Evolutionary conservation across 2,797 vertebrate genomes (phyloP).

Genomic region (Eidolon dupreanum): DNA sequence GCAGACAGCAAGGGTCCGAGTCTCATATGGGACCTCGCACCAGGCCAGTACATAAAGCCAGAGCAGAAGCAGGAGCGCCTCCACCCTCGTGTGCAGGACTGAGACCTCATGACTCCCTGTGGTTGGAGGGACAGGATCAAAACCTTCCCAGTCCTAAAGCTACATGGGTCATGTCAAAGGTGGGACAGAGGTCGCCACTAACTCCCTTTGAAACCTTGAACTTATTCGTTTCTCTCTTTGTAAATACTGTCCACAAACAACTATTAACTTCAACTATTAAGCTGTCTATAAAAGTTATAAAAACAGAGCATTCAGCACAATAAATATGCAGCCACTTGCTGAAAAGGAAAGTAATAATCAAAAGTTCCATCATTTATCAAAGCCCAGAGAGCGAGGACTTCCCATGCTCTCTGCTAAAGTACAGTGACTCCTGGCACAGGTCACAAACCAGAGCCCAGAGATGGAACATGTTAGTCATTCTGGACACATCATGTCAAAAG

Average conservation of each 20-base stretch:
- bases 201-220: background rate
- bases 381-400: background rate
- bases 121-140: background rate
- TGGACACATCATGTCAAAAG: background rate
- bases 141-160: background rate
- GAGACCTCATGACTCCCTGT: too few species aligned
- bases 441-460: background rate
- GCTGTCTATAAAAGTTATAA: background rate
- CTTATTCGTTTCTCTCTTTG: background rate
- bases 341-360: background rate
- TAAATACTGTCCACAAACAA: background rate
- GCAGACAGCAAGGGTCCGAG: background rate
- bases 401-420: background rate
- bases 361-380: background rate
- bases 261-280: background rate
- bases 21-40: background rate
- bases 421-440: background rate
- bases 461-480: background rate
- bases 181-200: background rate
- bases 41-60: too few species aligned
- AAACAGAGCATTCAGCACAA: background rate
- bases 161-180: background rate
- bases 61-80: background rate
- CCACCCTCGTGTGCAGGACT: background rate
- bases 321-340: background rate